Evolutionary conservation across 2,113 vertebrate species (phyloP), one percentile per base, ranked within the genome.

Genomic region (Accipiter virgatus): DNA sequence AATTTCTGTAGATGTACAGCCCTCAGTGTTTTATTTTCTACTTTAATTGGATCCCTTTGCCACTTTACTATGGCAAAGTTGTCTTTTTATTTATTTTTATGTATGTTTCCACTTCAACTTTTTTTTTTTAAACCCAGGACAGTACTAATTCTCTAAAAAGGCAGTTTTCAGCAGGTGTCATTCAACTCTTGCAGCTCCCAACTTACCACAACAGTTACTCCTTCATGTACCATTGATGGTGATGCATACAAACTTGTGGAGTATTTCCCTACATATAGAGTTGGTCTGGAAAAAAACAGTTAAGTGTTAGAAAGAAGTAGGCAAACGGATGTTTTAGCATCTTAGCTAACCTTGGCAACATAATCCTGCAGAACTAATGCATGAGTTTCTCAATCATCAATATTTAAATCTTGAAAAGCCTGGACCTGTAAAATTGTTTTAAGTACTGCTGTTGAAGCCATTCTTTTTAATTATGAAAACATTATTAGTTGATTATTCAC

Each of bases 141-240:
- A 55, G 43, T 29, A 55, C 6, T 58, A 56, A 63, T 56, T 66
- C 61, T 73, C 22, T 9, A 52, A 65, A 52, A 61, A 52, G 65
- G 32, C 32, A 26, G 34, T 68, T 88, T 50, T 59, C 86, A 92
- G 32, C 58, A 61, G 32, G 50, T 22, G 29, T 25, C n/a, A 31
- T 32, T 52, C 56, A 75, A 53, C 23, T 42, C 16, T 2, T 31
- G 48, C 50, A 79, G 66, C 52, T 81, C 50, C 34, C 48, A 26
- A 98, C 99, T 99, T 96, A 99, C 99, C 99, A 99, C 98, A 12
- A 99, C 99, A 16, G 99, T 99, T 36, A 99, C 99, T 45, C 99
- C 99, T 92, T 99, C 99, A 0, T 99, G 99, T 53, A 99, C 99
- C 98, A 99, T 98, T 1, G 99, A 99, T 3, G 99, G 98, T 1